A percentile compares a stretch with the other conserved stretches of the same genome.
Conservation (phyloP, 2,797 vertebrate species). For the Micropoecilia bifurca region DNA sequence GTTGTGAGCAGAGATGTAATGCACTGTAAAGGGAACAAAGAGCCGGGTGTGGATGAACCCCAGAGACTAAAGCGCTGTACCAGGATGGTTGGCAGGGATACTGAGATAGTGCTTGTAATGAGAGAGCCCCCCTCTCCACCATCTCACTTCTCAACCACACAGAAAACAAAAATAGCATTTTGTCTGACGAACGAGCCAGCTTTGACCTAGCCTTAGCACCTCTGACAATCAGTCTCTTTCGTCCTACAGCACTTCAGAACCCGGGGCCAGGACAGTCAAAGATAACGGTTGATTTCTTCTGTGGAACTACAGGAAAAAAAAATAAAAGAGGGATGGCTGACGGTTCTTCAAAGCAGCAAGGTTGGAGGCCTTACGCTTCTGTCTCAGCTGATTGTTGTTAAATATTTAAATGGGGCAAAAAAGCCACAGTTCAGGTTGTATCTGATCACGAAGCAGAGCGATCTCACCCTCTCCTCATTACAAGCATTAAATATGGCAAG, state of each 20-base stretch:
- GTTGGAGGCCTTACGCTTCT: conserved; percentile 49
- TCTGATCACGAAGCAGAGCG: conserved; percentile 38
- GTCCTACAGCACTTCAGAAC: conserved; percentile 83
- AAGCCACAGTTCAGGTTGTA: conserved; percentile 30
- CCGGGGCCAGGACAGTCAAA: conserved; percentile 67
- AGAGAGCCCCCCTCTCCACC: conserved; percentile 72
- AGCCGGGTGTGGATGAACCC: conserved; percentile 60
- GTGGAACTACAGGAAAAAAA: conserved; percentile 66
- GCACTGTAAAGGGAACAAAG: conserved; percentile 60
- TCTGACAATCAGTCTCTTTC: conserved; percentile 95
- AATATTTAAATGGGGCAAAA: conserved; percentile 55
- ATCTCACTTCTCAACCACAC: conserved; percentile 81
- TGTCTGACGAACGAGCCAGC: conserved; percentile 90
- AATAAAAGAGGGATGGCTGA: conserved; percentile 64
- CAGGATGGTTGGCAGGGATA: conserved; percentile 62
- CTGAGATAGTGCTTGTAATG: conserved; percentile 86
- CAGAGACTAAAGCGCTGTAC: conserved; percentile 69
- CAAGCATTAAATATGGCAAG: conserved; percentile 67
- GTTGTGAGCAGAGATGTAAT: conserved; percentile 53
- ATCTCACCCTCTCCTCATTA: conserved; percentile 57
- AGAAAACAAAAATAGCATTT: conserved; percentile 96
- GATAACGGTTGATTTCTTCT: conserved; percentile 84
- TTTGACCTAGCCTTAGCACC: conserved; percentile 96
- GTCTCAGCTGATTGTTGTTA: conserved; percentile 51
- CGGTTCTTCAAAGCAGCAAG: conserved; percentile 51